Evolutionary conservation across 2,797 vertebrate genomes (phyloP), one percentile per base, ranked within the genome.

Genomic region (Caiman crocodilus): DNA sequence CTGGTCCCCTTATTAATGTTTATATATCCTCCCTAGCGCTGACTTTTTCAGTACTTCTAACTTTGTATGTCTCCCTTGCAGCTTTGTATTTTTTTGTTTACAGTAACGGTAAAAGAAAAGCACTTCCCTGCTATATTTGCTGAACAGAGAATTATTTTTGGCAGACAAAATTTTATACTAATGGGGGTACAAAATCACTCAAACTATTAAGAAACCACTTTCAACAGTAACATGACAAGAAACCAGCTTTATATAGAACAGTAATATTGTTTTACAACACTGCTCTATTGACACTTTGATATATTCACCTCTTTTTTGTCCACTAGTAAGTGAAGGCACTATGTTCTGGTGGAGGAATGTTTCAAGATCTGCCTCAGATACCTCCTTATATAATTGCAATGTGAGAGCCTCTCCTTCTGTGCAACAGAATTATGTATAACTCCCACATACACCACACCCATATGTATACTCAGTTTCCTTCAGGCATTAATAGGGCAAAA

Each of bases 401-500:
- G 1, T 0, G 6, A 18, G 61, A 5, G 42, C 14, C 17, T 10
- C 15, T 67, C 5, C 2, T 21, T 77, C 17, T 20, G 50, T 26
- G 10, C 23, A 20, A 1, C 2, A 25, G 61, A 56, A 58, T 4
- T 64, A 13, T 8, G 26, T 35, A 14, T 56, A 1, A 16, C 2
- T n/a, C 8, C 28, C 32, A 55, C 69, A 59, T 55, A 7, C 17
- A 69, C 32, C 32, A 32, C 20, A 35, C n/a, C 30, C 30, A 12
- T 17, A 3, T 2, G 14, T 3, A 14, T 2, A 21, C 6, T n/a
- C 14, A 50, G n/a, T 28, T 56, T 17, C 9, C 30, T 23, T 3
- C 0, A 1, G 67, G 14, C 74, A 2, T 10, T 0, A 2, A 0
- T 14, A 23, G 30, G 11, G 10, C 0, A 3, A 1, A 1, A 6